Evolutionary conservation across 2,888 invertebrate species (phyloP), one percentile per base, ranked within the genome.

Genomic region (Volucella zonaria): DNA sequence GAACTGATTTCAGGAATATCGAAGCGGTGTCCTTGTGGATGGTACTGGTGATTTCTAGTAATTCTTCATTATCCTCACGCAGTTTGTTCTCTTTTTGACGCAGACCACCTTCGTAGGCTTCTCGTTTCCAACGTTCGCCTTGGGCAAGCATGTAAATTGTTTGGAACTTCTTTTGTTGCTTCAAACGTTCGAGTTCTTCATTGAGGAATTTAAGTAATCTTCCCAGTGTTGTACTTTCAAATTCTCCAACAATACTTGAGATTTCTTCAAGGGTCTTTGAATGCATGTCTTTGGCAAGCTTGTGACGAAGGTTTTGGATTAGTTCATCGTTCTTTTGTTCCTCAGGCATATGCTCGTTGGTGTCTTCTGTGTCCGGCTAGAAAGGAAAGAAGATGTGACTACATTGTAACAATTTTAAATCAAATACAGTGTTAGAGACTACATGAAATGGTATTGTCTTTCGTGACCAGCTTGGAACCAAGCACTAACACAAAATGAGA

Each of bases 81-180:
- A 95, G 92, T 73, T 95, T 93, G 86, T 95, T 94, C 89, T 97
- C 97, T 62, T 94, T 93, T 90, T 97, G 96, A 18, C 96, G 92
- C 62, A 95, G 92, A 0, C 97, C 96, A 2, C 96, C 95, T 90
- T 97, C 97, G 9, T 94, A 95, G 0, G 97, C 96, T 90, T 97
- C 97, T 0, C 96, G 93, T 89, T 94, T 94, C 86, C 94, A 93
- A 86, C 96, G 93, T 88, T 96, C 95, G 42, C 96, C 93, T 88
- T 97, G 96, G 0, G 96, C 96, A 49, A 97, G 91, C 87, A 97
- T 93, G 38, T 95, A 94, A 89, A 95, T 94, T 0, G 96, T 96
- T 88, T 97, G 97, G 12, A 96, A 94, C 77, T 95, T 93, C 8
- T 96, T 93, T 90, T 97, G 97, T 87, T 96, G 96, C 83, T 95